Base-by-base conservation (phyloP, 2,888 invertebrate species). In the Caenorhabditis japonica region DNA sequence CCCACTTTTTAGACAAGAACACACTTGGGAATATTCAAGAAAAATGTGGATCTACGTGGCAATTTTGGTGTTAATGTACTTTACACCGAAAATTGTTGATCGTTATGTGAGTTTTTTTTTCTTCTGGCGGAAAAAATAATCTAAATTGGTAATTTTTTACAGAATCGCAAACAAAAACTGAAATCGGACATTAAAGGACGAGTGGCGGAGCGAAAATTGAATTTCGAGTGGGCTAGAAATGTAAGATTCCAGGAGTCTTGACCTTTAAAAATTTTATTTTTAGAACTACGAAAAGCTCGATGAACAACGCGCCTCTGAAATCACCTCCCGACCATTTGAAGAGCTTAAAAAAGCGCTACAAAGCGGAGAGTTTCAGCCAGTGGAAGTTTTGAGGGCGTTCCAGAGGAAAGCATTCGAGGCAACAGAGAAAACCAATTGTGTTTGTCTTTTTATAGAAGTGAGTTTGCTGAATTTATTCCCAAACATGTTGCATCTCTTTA, bases 361-460 rank as follows among this genome's bases (percentile, higher is more conserved):
- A 53, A 36, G 23, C 36, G 76, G 73, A 33, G 43, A 55, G 10
- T 41, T 79, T 34, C 52, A 27, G 15, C 82, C 85, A 5, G 69
- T 66, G 4, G 75, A 79, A 27, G 81, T 75, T 2, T 71, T 85
- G 7, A 46, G 75, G 19, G 85, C 86, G 0, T 86, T 78, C 43
- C 80, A 84, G 38, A 46, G 75, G 55, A 81, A 76, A 15, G 84
- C 85, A 0, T 51, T 81, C 15, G 60, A 82, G 64, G 81, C 77
- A 0, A 76, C 82, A 10, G 77, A 76, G 13, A 62, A 64, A 23
- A 79, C 83, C 41, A 86, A 86, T 61, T 85, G 84, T 49, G 62
- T 87, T 19, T 78, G 78, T 47, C 59, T 78, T 21, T 78, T 78
- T 30, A 62, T 78, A 21, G 52, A 60, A 55, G 73, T 62, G 25